Evolutionary conservation across 2,888 invertebrate species (phyloP).

Genomic region (Chloroclystis v-ata): DNA sequence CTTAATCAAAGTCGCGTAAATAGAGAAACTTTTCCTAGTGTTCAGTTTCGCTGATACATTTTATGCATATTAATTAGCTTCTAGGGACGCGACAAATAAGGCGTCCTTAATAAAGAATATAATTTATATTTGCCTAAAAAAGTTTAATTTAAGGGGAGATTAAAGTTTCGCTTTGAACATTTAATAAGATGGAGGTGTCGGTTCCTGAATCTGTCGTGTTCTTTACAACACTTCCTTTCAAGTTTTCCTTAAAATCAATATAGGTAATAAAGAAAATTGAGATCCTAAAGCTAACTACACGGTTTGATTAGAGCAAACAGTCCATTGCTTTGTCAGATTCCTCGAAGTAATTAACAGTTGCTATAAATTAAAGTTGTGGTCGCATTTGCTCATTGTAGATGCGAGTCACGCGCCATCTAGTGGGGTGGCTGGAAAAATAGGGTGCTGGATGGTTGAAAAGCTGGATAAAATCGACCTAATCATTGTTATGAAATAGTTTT

Average conservation of each 20-base stretch:
- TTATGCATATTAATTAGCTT: slow-evolving; percentile 66
- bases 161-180: slow-evolving; percentile 5
- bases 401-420: slow-evolving; percentile 43
- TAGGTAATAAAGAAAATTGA: too few relatives aligned
- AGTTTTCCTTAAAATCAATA: too few relatives aligned
- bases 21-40: slow-evolving; percentile 67
- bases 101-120: slow-evolving; percentile 30
- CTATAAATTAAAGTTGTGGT: slow-evolving; percentile 60
- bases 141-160: slow-evolving; percentile 11
- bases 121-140: slow-evolving; percentile 21
- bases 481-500: too few relatives aligned
- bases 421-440: slow-evolving; percentile 29
- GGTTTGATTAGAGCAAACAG: slow-evolving; percentile 42
- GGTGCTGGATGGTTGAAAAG: slow-evolving; percentile 3
- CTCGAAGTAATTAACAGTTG: slow-evolving; percentile 67
- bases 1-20: slow-evolving; percentile 68
- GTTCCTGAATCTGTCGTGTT: too few relatives aligned
- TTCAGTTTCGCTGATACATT: slow-evolving; percentile 60
- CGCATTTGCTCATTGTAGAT: slow-evolving; percentile 55
- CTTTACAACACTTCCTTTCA: too few relatives aligned
- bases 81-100: slow-evolving; percentile 34
- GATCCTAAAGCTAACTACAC: slow-evolving; percentile 14
- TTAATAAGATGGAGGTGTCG: not conserved
- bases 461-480: not conserved
- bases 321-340: slow-evolving; percentile 54